These are phyloP conservation scores for Xylota segnis DNA, from an alignment of 2,888 invertebrate genomes.

Conservation along the genomic window DNA sequence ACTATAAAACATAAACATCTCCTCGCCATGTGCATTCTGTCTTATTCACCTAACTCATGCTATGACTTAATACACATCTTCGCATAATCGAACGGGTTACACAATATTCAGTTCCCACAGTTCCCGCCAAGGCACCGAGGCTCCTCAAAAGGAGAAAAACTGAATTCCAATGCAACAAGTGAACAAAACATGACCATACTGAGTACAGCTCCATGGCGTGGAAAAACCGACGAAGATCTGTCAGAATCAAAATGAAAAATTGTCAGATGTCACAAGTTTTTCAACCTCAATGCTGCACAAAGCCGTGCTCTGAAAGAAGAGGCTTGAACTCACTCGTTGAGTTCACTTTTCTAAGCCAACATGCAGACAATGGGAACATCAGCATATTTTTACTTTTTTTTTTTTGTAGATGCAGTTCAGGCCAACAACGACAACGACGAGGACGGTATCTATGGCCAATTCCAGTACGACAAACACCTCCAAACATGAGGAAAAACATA, in stretches of 20 bases:
- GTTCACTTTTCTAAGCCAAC: constrained; percentile 31
- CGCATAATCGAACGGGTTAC: constrained; percentile 31
- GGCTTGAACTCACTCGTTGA: constrained; percentile 24
- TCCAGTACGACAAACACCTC: constrained; percentile 42
- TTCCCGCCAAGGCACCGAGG: constrained; percentile 14
- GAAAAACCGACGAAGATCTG: constrained; percentile 49
- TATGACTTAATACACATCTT: constrained; percentile 27
- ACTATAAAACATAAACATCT: neutral
- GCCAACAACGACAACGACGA: neutral
- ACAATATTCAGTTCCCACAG: constrained; percentile 42
- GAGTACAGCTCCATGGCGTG: neutral
- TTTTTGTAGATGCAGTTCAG: constrained; percentile 1
- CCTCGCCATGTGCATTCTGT: constrained; percentile 4
- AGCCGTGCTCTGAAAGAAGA: neutral
- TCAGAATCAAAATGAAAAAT: constrained; percentile 72
- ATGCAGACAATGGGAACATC: constrained; percentile 45
- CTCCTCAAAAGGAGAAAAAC: constrained; percentile 7
- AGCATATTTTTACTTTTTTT: constrained; percentile 39
- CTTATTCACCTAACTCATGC: constrained; percentile 1
- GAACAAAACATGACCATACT: constrained; percentile 54
- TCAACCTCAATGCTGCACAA: neutral
- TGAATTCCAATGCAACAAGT: constrained; percentile 41
- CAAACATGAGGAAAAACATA: constrained; percentile 57
- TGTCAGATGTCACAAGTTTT: constrained; percentile 60
- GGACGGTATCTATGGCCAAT: constrained; percentile 40